Conservation (phyloP, 2,113 vertebrate species). For the Rhegmatorhina hoffmannsi region DNA sequence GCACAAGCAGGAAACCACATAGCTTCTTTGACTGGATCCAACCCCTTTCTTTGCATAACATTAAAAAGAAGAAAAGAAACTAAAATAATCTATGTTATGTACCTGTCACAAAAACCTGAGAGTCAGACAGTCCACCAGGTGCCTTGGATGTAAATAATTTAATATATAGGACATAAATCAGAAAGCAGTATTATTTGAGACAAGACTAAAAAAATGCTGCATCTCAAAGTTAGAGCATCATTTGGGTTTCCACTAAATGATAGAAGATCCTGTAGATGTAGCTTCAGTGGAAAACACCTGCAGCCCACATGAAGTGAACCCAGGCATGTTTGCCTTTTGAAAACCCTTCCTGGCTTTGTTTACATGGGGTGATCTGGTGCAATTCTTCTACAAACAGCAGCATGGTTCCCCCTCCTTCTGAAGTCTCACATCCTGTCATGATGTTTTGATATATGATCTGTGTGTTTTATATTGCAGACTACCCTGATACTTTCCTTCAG, state of each 20-base stretch:
- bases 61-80: neutral
- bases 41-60: neutral
- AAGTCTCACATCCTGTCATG: fast-evolving
- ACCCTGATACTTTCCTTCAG: neutral
- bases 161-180: conserved; percentile 34
- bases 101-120: neutral
- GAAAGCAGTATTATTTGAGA: conserved; percentile 2
- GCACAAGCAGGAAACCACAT: neutral
- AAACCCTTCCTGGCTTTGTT: neutral
- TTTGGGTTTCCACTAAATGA: neutral
- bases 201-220: conserved; percentile 34
- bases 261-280: neutral
- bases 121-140: neutral
- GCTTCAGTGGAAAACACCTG: neutral
- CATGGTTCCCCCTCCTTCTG: neutral
- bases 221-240: neutral
- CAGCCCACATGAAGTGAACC: neutral
- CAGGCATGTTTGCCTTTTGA: neutral
- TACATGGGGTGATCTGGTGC: neutral
- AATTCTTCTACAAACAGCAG: neutral
- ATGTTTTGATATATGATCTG: neutral
- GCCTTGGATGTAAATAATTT: conserved; percentile 58
- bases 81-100: neutral
- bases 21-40: neutral
- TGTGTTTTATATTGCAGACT: neutral